These are phyloP conservation scores for Phenganax marumi DNA, from an alignment of 92 coral and sea anemone species.

Conservation along the genomic window DNA sequence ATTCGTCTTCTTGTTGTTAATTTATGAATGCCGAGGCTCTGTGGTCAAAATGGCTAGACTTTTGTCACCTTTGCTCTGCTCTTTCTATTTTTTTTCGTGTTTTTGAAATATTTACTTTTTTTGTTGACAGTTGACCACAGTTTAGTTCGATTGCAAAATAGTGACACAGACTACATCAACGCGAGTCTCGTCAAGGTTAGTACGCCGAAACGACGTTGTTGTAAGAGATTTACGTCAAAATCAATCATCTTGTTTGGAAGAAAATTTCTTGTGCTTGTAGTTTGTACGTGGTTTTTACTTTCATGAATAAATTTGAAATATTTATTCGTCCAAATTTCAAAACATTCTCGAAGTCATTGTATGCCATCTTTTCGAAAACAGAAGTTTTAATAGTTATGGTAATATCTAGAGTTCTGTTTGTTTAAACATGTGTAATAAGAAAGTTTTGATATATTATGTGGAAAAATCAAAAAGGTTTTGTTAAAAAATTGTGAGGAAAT, in stretches of 20 bases:
- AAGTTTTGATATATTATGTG: neutral
- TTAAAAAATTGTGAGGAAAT: neutral
- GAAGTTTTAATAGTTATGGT: no score
- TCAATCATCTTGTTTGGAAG: no score
- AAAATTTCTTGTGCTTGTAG: no score
- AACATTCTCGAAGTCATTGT: no score
- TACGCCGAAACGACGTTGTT: neutral
- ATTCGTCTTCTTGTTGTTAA: slow-evolving; percentile 12
- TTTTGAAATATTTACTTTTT: slow-evolving; percentile 20
- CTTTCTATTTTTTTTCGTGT: slow-evolving; percentile 2
- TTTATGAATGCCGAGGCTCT: neutral
- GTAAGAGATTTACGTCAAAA: no score
- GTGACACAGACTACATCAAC: slow-evolving; percentile 84
- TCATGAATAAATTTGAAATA: no score
- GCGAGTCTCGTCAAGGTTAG: slow-evolving; percentile 94
- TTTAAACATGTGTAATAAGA: neutral
- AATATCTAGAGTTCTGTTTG: slow-evolving; percentile 21
- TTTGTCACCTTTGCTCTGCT: neutral
- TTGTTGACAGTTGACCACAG: slow-evolving; percentile 88
- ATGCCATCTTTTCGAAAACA: no score
- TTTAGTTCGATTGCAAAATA: slow-evolving; percentile 73
- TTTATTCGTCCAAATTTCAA: no score
- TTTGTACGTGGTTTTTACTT: no score
- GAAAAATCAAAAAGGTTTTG: neutral
- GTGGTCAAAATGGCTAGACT: neutral